These are phyloP conservation scores for Drosophila neocordata DNA, from an alignment of 1,140 invertebrate species.

Conservation along the genomic window DNA sequence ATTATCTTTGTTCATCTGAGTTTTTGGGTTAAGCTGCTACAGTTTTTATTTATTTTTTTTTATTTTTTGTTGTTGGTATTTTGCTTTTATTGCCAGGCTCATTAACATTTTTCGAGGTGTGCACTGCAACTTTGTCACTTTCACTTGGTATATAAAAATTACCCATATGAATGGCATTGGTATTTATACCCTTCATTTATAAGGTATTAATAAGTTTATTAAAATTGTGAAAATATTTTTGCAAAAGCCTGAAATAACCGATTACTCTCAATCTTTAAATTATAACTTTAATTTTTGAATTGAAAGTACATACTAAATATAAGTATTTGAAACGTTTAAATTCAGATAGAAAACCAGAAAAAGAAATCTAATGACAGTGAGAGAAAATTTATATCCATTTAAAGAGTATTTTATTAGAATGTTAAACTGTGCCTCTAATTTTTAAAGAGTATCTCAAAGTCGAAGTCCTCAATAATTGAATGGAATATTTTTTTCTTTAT, in stretches of 20 bases:
- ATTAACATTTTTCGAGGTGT: conserved; percentile 79
- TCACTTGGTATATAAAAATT: conserved; percentile 79
- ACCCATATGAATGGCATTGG: conserved; percentile 71
- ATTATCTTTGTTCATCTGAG: conserved; percentile 42
- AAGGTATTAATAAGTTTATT: not conserved
- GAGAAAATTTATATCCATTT: too few species aligned
- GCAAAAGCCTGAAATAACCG: too few species aligned
- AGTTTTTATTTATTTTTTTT: conserved; percentile 51
- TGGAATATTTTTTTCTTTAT: conserved; percentile 31
- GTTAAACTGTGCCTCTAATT: not conserved
- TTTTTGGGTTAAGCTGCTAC: conserved; percentile 69
- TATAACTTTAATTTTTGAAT: too few species aligned
- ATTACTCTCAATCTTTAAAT: too few species aligned
- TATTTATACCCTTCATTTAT: conserved; percentile 21
- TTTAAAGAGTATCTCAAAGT: not conserved
- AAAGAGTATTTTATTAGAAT: too few species aligned
- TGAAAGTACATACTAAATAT: too few species aligned
- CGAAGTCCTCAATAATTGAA: not conserved
- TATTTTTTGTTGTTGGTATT: conserved; percentile 25
- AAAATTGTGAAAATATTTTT: not conserved
- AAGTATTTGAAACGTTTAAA: too few species aligned
- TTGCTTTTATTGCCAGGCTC: conserved; percentile 57
- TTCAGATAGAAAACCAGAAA: too few species aligned
- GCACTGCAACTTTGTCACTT: conserved; percentile 79
- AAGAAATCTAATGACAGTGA: too few species aligned